A percentile compares a stretch with the other conserved stretches of the same genome.
These are phyloP conservation scores for Hyppa rectilinea DNA, from an alignment of 2,888 invertebrate genomes.

Conservation along the genomic window DNA sequence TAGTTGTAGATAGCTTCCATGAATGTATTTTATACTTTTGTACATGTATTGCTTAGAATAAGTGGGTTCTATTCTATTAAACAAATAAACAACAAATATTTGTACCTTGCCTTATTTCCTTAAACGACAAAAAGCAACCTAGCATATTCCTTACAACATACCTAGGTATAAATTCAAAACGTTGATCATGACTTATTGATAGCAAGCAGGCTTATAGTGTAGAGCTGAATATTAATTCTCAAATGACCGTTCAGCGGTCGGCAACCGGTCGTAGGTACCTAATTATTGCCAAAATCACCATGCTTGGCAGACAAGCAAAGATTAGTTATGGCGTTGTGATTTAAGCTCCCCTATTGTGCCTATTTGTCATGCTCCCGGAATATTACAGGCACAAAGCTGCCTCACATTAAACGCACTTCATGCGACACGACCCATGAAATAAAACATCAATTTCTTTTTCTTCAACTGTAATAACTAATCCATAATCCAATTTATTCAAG, in stretches of 20 bases:
- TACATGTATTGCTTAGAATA: slow-evolving; percentile 72
- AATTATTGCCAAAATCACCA: slow-evolving; percentile 19
- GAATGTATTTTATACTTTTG: slow-evolving; percentile 73
- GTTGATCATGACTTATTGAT: slow-evolving; percentile 1
- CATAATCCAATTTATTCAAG: slow-evolving; percentile 76
- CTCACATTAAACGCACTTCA: too few species aligned
- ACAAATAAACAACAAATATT: slow-evolving; percentile 55
- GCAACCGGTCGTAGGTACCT: not conserved
- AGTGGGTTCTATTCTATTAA: slow-evolving; percentile 73
- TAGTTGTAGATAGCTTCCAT: slow-evolving; percentile 74
- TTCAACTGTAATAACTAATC: slow-evolving; percentile 46
- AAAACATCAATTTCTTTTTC: not conserved
- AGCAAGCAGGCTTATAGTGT: slow-evolving; percentile 2
- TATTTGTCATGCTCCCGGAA: not conserved
- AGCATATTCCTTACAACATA: too few species aligned
- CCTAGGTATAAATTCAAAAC: too few species aligned
- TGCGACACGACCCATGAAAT: not conserved
- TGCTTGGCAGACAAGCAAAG: slow-evolving; percentile 21
- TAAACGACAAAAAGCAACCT: not conserved
- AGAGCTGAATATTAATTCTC: slow-evolving; percentile 18
- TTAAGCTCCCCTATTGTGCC: not conserved
- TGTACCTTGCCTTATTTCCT: slow-evolving; percentile 42
- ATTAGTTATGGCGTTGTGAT: slow-evolving; percentile 21
- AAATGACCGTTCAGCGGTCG: slow-evolving; percentile 15
- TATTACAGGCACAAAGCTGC: not conserved